phyloP scores from a whole-genome alignment of 2,113 vertebrate genomes.

The Seriola dumerili region DNA sequence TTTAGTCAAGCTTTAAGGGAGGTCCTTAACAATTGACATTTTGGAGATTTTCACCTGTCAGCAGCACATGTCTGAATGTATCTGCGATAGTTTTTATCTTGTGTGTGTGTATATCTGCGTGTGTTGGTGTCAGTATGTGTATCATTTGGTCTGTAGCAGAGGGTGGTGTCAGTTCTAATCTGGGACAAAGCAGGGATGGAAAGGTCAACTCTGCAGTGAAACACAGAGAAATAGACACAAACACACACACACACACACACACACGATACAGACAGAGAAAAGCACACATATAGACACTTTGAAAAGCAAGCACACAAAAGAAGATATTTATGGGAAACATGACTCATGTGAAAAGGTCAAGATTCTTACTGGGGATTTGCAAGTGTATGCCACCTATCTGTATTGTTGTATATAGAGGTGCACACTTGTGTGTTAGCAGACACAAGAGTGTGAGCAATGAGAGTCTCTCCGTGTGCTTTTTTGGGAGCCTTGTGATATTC shows the following conservation, averaged over 20 bases:
- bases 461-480: constrained; percentile 46
- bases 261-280: constrained; percentile 50
- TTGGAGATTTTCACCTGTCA: constrained; percentile 32
- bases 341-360: constrained; percentile 79
- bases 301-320: constrained; percentile 71
- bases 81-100: constrained; percentile 1
- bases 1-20: constrained; percentile 37
- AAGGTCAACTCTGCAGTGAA: constrained; percentile 79
- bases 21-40: constrained; percentile 37
- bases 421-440: constrained; percentile 14
- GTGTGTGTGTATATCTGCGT: constrained; percentile 34
- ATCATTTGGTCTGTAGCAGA: constrained; percentile 80
- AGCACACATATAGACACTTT: constrained; percentile 67
- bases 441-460: constrained; percentile 12
- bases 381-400: constrained; percentile 55
- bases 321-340: constrained; percentile 79
- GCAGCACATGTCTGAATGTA: background rate
- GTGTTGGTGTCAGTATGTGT: constrained; percentile 67
- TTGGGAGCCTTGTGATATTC: constrained; percentile 62
- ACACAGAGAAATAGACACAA: constrained; percentile 64
- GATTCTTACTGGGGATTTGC: constrained; percentile 66
- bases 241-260: constrained; percentile 44
- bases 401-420: constrained; percentile 8
- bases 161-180: constrained; percentile 83
- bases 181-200: constrained; percentile 78